Base-by-base conservation (phyloP, 2,797 vertebrate genomes). In the Enteromius viviparus region DNA sequence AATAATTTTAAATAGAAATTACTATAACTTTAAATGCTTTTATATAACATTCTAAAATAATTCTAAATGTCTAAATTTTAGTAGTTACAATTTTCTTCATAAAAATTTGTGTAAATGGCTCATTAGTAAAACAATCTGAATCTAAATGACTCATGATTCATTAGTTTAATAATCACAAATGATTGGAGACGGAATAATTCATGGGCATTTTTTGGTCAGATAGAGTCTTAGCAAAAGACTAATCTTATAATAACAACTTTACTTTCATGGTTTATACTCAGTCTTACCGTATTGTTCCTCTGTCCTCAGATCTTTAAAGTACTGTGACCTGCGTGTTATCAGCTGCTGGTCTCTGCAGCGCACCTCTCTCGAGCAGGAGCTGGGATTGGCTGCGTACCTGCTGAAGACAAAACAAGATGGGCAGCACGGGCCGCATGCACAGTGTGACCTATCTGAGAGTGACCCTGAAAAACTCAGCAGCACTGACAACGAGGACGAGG, bases 311-410 rank as follows among this genome's bases (percentile, higher is more conserved):
- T 99, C 98, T 10, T 81, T 99, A 90, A 96, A 97, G 89, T 99
- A 99, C 91, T 99, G 97, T 86, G 98, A 99, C 90, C 95, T 99
- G 47, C 95, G 98, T 76, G 94, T 99, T 86, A 96, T 98, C 87
- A 98, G 96, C 91, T 97, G 96, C 66, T 96, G 96, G 29, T 96
- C 95, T 90, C 93, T 97, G 89, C 96, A 97, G 88, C 95, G 98
- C 29, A 98, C 97, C 21, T 93, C 93, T 3, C 89, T 99, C 60
- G 98, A 99, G 87, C 97, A 99, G 92, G 98, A 99, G 86, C 94
- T 99, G 68, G 98, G 98, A 78, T 92, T 99, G 87, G 97, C 98
- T 0, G 96, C 97, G 2, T 98, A 97, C 88, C 94, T 99, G 21
- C 95, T 99, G 87, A 96, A 91, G 88, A 93, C 92, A 3, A 96